A percentile compares a stretch with the other conserved stretches of the same genome.
Conservation (phyloP, 1,140 invertebrate species). For the Bombus terrestris region DNA sequence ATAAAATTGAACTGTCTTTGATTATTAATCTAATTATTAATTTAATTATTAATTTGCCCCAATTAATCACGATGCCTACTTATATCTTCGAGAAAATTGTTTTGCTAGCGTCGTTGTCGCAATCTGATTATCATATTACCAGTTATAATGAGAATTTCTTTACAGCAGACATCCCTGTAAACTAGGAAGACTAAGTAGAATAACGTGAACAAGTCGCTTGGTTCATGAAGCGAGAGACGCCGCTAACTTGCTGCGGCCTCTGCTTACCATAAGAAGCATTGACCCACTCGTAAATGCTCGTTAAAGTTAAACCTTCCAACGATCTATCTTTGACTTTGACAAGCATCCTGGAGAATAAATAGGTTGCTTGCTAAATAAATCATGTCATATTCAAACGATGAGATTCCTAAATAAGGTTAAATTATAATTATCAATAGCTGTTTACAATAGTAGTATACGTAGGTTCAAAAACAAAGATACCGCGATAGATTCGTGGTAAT, state of each 20-base stretch:
- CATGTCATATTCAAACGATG: not conserved
- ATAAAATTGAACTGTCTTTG: not conserved
- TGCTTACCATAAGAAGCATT: slow-evolving; percentile 4
- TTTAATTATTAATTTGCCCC: not conserved
- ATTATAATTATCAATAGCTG: not conserved
- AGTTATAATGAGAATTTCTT: not conserved
- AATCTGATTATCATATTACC: not conserved
- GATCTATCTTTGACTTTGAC: slow-evolving; percentile 15
- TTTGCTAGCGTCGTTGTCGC: not conserved
- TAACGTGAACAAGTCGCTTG: not conserved
- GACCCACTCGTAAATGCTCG: slow-evolving; percentile 17
- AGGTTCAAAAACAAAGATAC: not conserved
- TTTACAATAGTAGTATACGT: not conserved
- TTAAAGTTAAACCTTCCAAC: slow-evolving; percentile 1
- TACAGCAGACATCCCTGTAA: not conserved
- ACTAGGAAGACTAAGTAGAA: not conserved
- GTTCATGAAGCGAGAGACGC: not conserved
- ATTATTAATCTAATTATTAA: not conserved
- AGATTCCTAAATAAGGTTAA: not conserved
- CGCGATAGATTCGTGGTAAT: not conserved
- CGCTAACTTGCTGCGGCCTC: not conserved
- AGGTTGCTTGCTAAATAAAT: not conserved
- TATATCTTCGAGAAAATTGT: not conserved
- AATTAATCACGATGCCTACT: not conserved
- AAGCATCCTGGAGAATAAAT: no score